Evolutionary conservation across 2,797 vertebrate genomes (phyloP).

Genomic region (Pachyuromys duprasi): DNA sequence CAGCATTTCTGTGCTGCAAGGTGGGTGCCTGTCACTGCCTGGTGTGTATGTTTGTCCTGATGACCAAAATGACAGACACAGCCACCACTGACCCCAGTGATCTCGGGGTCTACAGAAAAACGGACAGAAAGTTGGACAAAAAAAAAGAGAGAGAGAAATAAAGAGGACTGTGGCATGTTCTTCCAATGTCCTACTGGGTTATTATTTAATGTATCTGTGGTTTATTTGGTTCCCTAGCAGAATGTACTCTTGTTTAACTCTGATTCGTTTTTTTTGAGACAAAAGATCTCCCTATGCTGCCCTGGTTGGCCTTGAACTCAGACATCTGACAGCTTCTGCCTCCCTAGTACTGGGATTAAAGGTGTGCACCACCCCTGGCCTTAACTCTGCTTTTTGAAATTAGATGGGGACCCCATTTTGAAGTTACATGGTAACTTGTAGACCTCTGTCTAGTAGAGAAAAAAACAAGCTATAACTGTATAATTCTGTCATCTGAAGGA

Average conservation of each 20-base stretch:
- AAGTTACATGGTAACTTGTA: conserved; percentile 41
- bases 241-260: conserved; percentile 31
- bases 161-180: background rate
- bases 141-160: background rate
- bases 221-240: background rate
- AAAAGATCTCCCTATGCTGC: background rate
- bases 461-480: conserved; percentile 6
- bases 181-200: background rate
- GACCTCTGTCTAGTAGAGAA: conserved; percentile 3
- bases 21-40: background rate
- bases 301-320: background rate
- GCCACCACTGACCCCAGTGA: background rate
- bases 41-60: background rate
- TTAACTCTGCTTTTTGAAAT: background rate
- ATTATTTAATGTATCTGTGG: conserved; percentile 6
- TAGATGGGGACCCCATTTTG: background rate
- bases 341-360: background rate
- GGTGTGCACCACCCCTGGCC: background rate
- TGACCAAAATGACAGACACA: background rate
- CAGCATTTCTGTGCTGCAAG: background rate
- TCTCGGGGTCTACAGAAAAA: background rate
- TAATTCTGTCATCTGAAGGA: conserved; percentile 6
- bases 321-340: background rate
- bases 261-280: background rate
- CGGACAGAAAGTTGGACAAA: background rate